Evolutionary conservation across 92 coral and sea anemone genomes (phyloP).

Genomic region (Epizoanthus stellaris): DNA sequence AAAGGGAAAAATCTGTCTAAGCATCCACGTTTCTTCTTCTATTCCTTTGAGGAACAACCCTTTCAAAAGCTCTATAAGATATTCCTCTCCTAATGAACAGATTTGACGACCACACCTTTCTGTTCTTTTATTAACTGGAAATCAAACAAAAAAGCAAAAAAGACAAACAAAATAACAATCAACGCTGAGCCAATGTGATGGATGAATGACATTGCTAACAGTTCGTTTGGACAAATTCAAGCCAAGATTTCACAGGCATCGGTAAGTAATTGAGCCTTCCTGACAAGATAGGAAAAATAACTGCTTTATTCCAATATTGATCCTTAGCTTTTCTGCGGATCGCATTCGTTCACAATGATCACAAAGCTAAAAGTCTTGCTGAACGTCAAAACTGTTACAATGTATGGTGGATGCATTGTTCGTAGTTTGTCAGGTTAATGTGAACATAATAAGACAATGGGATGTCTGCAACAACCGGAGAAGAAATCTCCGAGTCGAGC

Average conservation of each 20-base stretch:
- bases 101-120: not conserved
- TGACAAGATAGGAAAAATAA: constrained; percentile 6
- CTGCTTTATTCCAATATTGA: not conserved
- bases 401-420: constrained; percentile 12
- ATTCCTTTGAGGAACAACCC: not conserved
- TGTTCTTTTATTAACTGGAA: not conserved
- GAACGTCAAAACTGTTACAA: constrained; percentile 16
- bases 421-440: not conserved
- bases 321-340: not conserved
- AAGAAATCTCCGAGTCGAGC: no score
- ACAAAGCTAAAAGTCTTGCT: not conserved
- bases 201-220: constrained; percentile 22
- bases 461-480: not conserved
- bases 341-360: not conserved
- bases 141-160: not conserved
- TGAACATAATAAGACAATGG: not conserved
- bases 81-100: not conserved
- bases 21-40: constrained; percentile 12
- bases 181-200: not conserved
- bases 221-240: constrained; percentile 1
- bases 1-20: not conserved
- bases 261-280: not conserved
- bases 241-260: not conserved
- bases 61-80: not conserved
- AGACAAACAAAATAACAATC: not conserved